Evolutionary conservation across 2,888 invertebrate species (phyloP).

Genomic region (Trissonchulus sp.): DNA sequence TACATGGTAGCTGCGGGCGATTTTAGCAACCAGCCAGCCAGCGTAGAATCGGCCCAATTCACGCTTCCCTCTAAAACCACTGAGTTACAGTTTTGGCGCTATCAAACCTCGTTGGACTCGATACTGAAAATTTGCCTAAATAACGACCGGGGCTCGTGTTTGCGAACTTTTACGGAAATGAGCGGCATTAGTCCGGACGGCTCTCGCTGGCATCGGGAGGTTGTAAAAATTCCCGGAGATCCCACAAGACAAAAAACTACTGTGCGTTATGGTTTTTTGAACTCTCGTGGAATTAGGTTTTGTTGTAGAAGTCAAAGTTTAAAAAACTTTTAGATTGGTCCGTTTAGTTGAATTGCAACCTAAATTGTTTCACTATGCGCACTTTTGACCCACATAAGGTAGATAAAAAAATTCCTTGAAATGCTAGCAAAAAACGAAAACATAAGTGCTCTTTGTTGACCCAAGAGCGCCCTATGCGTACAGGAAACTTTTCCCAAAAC

Average conservation of each 20-base stretch:
- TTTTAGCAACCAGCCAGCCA: not conserved
- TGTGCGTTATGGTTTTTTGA: no score
- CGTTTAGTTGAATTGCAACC: no score
- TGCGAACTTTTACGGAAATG: not conserved
- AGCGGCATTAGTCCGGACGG: not conserved
- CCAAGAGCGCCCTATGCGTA: no score
- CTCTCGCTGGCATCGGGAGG: not conserved
- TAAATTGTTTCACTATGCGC: no score
- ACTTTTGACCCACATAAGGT: no score
- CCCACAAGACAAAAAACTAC: not conserved
- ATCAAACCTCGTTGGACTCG: not conserved
- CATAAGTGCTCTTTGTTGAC: no score
- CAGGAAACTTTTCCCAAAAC: no score
- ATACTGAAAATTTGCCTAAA: not conserved
- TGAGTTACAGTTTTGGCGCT: not conserved
- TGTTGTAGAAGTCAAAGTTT: no score
- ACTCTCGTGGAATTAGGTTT: no score
- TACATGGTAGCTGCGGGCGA: not conserved
- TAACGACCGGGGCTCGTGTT: not conserved
- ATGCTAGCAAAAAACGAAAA: no score
- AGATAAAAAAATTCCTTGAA: no score
- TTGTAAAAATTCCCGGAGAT: not conserved
- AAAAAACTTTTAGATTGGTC: no score
- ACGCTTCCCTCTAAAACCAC: not conserved
- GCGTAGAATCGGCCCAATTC: not conserved